Conservation (phyloP, 2,888 invertebrate species). For the Synergus japonicus region DNA sequence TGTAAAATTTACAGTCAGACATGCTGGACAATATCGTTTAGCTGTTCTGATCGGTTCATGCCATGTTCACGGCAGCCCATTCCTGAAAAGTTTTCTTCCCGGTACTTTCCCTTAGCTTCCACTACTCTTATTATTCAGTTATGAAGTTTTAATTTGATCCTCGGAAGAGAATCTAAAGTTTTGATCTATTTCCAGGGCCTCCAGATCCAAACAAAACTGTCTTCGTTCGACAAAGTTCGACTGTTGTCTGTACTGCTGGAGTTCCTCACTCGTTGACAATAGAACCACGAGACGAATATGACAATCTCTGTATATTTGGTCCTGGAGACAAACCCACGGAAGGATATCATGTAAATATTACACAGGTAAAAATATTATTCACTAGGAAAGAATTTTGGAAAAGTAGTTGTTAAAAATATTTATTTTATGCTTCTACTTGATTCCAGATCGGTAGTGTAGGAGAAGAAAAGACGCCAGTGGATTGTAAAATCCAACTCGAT, state of each 20-base stretch:
- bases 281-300: slow-evolving; percentile 94
- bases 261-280: slow-evolving; percentile 88
- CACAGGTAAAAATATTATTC: slow-evolving; percentile 67
- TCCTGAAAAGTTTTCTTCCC: slow-evolving; percentile 88
- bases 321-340: slow-evolving; percentile 82
- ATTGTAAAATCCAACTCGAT: slow-evolving; percentile 80
- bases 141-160: not conserved
- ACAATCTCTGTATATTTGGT: slow-evolving; percentile 87
- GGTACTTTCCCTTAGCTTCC: slow-evolving; percentile 71
- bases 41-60: slow-evolving; percentile 90
- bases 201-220: slow-evolving; percentile 91
- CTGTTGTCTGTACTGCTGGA: slow-evolving; percentile 89
- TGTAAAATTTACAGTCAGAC: slow-evolving; percentile 94
- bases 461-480: slow-evolving; percentile 79
- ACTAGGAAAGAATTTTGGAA: not conserved
- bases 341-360: slow-evolving; percentile 78
- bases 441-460: slow-evolving; percentile 82
- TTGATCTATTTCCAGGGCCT: slow-evolving; percentile 79
- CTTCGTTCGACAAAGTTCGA: slow-evolving; percentile 90
- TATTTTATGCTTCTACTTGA: slow-evolving; percentile 29
- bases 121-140: not conserved
- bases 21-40: slow-evolving; percentile 93
- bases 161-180: not conserved
- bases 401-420: not conserved
- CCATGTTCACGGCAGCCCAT: slow-evolving; percentile 92